Base-by-base conservation (phyloP, 2,888 invertebrate genomes). In the Melinaea marsaeus region DNA sequence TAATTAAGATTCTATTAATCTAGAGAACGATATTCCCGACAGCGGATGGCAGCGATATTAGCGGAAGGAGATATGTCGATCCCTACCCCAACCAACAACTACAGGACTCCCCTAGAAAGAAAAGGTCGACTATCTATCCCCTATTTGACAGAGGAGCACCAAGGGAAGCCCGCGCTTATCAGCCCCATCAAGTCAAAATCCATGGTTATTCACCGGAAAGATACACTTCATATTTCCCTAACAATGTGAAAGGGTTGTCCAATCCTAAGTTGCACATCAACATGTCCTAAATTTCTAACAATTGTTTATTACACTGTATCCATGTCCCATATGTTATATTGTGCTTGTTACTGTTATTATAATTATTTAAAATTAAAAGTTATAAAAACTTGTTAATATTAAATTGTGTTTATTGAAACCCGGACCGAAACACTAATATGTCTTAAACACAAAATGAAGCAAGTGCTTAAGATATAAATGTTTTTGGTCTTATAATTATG, bases 31-130 rank as follows among this genome's bases (percentile, higher is more conserved):
- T 86, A 83, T 86, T 84, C 81, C 84, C 83, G 82, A 88, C 88
- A 90, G 90, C 83, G 85, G 89, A 90, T 82, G 87, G 86, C 83
- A 88, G 74, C 79, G 88, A 90, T 80, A 84, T 88, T 81, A 87
- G 79, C 65, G 83, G 83, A 69, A 74, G 89, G 61, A 82, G 90
- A 62, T 90, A 84, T 74, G 87, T 90, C 74, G 90, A 90, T 69
- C 88, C 90, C 1, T 90, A 89, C 71, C 89, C 90, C n/a, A 83
- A 77, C 55, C 86, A 87, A 70, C 88, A 86, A 71, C 81, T 90
- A 79, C 90, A 89, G 72, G 90, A 90, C 33, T 83, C 87, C 6
- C 90, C 88, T 4, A 80, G 90, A 58, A 88, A 81, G 79, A 90
- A 89, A 75, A 77, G 90, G 58, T 88, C 89, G 0, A 81, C 88